Percentiles rank a stretch among this genome's conserved stretches.
Evolutionary conservation across 2,888 invertebrate genomes (phyloP).

Genomic region (Macroteleia sp.): DNA sequence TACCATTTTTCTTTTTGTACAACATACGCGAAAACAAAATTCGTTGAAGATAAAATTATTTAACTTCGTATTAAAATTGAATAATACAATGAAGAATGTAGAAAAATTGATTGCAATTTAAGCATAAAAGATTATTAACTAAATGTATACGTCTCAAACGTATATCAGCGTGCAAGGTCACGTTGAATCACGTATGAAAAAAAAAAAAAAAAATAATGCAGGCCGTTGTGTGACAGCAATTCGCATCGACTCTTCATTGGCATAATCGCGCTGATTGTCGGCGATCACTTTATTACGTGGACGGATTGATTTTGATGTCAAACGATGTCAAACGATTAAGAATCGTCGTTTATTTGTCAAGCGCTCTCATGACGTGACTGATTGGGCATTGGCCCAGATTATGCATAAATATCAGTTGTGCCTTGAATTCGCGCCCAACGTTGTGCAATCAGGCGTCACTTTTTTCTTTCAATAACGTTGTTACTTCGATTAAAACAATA

Average conservation of each 20-base stretch:
- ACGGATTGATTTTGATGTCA: slow-evolving; percentile 82
- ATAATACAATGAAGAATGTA: too few relatives aligned
- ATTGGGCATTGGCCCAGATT: slow-evolving; percentile 64
- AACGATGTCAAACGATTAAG: slow-evolving; percentile 81
- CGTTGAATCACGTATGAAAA: slow-evolving; percentile 21
- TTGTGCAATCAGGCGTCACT: slow-evolving; percentile 29
- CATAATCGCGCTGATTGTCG: slow-evolving; percentile 80
- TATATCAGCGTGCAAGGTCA: slow-evolving; percentile 30
- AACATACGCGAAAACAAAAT: too few relatives aligned
- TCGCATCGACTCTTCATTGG: slow-evolving; percentile 79
- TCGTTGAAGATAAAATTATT: too few relatives aligned
- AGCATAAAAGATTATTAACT: not conserved
- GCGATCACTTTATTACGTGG: slow-evolving; percentile 81
- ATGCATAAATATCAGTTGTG: slow-evolving; percentile 43
- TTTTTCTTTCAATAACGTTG: slow-evolving; percentile 15
- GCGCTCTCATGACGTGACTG: slow-evolving; percentile 60
- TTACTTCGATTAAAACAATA: not conserved
- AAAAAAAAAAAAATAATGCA: too few relatives aligned
- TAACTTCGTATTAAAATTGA: too few relatives aligned
- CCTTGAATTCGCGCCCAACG: slow-evolving; percentile 21
- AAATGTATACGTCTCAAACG: slow-evolving; percentile 15
- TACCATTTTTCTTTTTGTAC: too few relatives aligned
- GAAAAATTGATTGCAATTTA: slow-evolving; percentile 2
- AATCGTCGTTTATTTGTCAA: slow-evolving; percentile 80
- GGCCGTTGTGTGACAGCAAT: slow-evolving; percentile 64